phyloP scores from a whole-genome alignment of 2,888 invertebrate species.

The Calameuta filiformis region DNA sequence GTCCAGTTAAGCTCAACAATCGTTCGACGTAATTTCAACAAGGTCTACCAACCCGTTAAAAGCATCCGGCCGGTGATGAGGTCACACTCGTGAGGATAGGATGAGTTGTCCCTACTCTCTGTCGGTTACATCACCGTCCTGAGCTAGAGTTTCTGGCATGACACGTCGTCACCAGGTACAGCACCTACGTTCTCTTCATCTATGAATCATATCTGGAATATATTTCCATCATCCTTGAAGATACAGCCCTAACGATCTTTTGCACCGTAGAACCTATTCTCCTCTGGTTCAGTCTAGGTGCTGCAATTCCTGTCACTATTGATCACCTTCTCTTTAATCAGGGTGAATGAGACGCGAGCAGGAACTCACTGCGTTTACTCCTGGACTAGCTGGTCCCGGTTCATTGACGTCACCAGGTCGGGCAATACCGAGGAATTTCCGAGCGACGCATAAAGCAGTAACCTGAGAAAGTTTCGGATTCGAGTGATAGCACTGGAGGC shows the following conservation, averaged over 20 bases:
- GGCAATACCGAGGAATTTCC: background rate
- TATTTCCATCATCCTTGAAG: background rate
- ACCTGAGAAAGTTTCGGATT: slow-evolving; percentile 29
- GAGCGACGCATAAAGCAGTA: slow-evolving; percentile 1
- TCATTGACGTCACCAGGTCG: background rate
- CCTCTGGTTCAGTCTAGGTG: too few relatives aligned
- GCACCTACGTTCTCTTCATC: background rate
- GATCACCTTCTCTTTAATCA: too few relatives aligned
- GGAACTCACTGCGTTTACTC: too few relatives aligned
- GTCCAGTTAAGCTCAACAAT: background rate
- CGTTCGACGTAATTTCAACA: background rate
- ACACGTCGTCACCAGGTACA: background rate
- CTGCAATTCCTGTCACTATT: too few relatives aligned
- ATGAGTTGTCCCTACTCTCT: background rate
- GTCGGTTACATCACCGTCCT: background rate
- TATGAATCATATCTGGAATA: background rate
- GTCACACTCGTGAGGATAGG: background rate
- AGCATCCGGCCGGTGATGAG: slow-evolving; percentile 2
- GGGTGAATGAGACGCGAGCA: too few relatives aligned
- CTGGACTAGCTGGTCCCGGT: background rate
- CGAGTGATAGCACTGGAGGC: slow-evolving; percentile 41
- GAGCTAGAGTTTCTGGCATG: background rate
- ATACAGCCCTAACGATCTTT: too few relatives aligned
- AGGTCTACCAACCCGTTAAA: background rate
- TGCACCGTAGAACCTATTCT: too few relatives aligned